Percentiles rank a stretch among this genome's conserved stretches.
phyloP scores from a whole-genome alignment of 30 jellyfish, hydroid and myxozoan genomes.

The Catostylus mosaicus region DNA sequence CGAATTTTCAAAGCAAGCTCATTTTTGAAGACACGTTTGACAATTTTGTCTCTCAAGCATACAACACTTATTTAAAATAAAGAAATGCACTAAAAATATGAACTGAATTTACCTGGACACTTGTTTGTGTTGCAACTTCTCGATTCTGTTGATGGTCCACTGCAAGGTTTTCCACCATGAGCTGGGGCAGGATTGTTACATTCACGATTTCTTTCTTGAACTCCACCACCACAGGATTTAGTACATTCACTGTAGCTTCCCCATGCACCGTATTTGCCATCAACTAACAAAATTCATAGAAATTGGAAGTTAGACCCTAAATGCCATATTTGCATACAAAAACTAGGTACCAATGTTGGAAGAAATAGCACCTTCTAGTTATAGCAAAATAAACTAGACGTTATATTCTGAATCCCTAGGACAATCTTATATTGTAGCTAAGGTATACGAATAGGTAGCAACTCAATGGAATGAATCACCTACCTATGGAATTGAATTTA shows the following conservation, averaged over 20 bases:
- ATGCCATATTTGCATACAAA: no score
- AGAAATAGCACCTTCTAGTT: neutral
- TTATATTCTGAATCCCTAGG: no score
- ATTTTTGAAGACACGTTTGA: no score
- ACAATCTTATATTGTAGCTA: no score
- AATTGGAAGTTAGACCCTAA: no score
- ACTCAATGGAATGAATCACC: no score
- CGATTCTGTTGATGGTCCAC: neutral
- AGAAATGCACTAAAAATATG: no score
- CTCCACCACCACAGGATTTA: constrained; percentile 43
- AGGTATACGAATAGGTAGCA: no score
- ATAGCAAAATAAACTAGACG: neutral
- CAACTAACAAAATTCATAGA: neutral
- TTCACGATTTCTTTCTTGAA: neutral
- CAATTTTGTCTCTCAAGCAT: no score
- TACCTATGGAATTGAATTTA: no score
- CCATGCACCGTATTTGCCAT: constrained; percentile 29
- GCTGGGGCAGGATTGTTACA: constrained; percentile 45
- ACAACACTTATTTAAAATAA: neutral
- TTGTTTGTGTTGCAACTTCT: constrained; percentile 18
- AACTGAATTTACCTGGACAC: constrained; percentile 35
- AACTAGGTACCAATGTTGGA: no score
- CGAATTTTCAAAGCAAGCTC: no score
- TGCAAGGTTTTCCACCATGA: constrained; percentile 37
- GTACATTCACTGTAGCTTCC: constrained; percentile 8